These are phyloP conservation scores for Venusia cambrica DNA, from an alignment of 2,888 invertebrate genomes.

Conservation along the genomic window DNA sequence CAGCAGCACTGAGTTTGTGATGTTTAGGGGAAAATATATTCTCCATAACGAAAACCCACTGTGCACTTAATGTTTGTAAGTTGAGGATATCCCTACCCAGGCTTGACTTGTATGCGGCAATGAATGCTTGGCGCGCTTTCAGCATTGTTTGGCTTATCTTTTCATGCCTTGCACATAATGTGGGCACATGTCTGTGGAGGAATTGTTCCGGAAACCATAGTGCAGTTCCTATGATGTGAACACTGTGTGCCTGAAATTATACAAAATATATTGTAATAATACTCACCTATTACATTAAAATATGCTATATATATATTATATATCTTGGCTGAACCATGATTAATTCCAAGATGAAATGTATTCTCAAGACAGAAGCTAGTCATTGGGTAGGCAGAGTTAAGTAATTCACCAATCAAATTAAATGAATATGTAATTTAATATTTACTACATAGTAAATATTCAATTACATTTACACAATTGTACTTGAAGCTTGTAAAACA, in stretches of 20 bases:
- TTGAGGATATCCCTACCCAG: constrained; percentile 83
- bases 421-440: constrained; percentile 9
- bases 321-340: too few relatives aligned
- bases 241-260: constrained; percentile 84
- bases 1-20: constrained; percentile 63
- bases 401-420: too few relatives aligned
- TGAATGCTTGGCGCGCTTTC: constrained; percentile 77
- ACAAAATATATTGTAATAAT: background rate
- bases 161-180: constrained; percentile 76
- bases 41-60: constrained; percentile 65
- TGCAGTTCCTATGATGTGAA: constrained; percentile 89
- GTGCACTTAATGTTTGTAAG: constrained; percentile 52
- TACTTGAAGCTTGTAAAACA: too few relatives aligned
- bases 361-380: too few relatives aligned
- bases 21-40: constrained; percentile 56
- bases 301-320: too few relatives aligned
- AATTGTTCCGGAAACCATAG: constrained; percentile 94
- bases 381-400: too few relatives aligned
- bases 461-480: too few relatives aligned
- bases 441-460: too few relatives aligned
- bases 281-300: too few relatives aligned
- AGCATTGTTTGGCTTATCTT: constrained; percentile 66
- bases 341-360: too few relatives aligned
- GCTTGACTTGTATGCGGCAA: constrained; percentile 79
- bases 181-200: constrained; percentile 83